Conservation (phyloP, 2,888 invertebrate species). For the Lottia gigantea region DNA sequence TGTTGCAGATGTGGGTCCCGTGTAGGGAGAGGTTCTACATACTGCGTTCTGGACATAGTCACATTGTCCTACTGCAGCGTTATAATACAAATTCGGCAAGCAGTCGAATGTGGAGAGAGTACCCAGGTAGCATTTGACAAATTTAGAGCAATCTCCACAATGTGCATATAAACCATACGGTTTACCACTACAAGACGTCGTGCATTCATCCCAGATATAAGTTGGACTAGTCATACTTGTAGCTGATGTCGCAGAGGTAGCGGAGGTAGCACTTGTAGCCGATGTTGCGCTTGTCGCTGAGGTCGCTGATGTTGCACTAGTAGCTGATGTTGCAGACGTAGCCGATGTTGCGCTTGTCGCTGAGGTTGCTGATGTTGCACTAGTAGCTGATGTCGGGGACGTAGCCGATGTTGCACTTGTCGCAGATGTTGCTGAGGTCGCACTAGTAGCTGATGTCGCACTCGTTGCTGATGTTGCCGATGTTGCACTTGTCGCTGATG, state of each 20-base stretch:
- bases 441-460: neutral
- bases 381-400: neutral
- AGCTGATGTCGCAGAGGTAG: neutral
- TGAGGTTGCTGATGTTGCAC: neutral
- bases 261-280: neutral
- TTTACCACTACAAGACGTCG: neutral
- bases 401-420: neutral
- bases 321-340: neutral
- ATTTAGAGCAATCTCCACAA: neutral
- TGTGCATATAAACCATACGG: neutral
- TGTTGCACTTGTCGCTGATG: neutral
- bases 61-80: neutral
- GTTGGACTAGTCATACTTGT: neutral
- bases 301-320: neutral
- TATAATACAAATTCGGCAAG: neutral
- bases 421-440: neutral
- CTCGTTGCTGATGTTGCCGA: neutral
- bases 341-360: neutral
- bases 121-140: neutral
- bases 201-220: neutral
- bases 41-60: neutral
- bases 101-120: neutral
- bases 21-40: neutral
- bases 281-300: neutral
- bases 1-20: neutral